Base-by-base conservation (phyloP, 2,888 invertebrate species). In the Andrena bicolor region DNA sequence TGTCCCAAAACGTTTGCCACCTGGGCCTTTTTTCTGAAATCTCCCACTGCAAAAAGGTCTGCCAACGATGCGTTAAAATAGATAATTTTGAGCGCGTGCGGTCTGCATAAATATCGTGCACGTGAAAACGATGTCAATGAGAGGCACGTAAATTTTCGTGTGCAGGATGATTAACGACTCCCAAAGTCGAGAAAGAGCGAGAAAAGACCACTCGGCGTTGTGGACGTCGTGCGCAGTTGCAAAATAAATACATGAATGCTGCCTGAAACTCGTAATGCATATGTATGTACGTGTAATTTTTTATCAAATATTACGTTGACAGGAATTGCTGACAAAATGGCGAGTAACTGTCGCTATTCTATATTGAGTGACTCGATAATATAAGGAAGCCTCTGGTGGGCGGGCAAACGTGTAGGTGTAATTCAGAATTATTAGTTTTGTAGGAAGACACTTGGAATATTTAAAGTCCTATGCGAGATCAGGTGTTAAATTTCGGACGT, bases 141-240 rank as follows among this genome's bases (percentile, higher is more conserved):
- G 66, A 3, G 23, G 56, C 26, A 63, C 66, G 75, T 61, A 68
- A 56, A 75, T 63, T 78, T 68, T 75, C 78, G 63, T 78, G 66
- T 60, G 32, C 26, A 35, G 74, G 66, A 53, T 78, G 66, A 56
- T 66, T 65, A 68, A 77, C 65, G 23, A 60, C 20, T n/a, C 20
- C 26, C 23, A 56, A 68, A 78, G 23, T 56, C 8, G 7, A 53
- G 48, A 63, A 75, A 60, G 13, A 51, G 20, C 26, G 13, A 20
- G n/a, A 51, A 68, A 48, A 66, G n/a, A 16, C 23, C 7, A 23
- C 2, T 13, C 13, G 13, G 13, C 13, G 41, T 13, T 41, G 41
- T 13, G 41, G 41, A 41, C 41, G 16, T 41, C 41, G 41, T 5
- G 16, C 13, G 41, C 35, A 30, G 35, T 73, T 76, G 26, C 73